These are phyloP conservation scores for Aythya fuligula DNA, from an alignment of 2,797 vertebrate genomes.

Conservation along the genomic window DNA sequence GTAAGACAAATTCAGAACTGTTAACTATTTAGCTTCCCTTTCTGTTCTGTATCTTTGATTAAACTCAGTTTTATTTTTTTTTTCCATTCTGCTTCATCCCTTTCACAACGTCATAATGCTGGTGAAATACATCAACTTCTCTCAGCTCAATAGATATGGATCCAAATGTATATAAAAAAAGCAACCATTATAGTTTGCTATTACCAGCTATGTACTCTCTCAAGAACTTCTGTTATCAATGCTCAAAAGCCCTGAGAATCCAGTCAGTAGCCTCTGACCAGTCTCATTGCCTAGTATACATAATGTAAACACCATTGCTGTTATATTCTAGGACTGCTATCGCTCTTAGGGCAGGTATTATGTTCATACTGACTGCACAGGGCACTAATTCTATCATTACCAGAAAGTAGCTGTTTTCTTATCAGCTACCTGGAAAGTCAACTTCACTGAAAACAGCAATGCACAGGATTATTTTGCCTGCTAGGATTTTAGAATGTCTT, in stretches of 20 bases:
- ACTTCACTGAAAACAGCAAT: neutral
- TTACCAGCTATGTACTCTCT: neutral
- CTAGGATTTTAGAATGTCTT: neutral
- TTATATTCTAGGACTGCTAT: neutral
- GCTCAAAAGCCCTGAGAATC: neutral
- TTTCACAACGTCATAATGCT: conserved; percentile 1
- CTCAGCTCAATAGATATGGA: conserved; percentile 41
- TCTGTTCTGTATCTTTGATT: neutral
- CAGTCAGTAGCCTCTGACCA: neutral
- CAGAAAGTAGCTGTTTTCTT: neutral
- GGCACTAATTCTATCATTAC: neutral
- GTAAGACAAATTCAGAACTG: conserved; percentile 20
- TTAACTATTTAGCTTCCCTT: neutral
- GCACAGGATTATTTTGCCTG: neutral
- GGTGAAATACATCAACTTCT: neutral
- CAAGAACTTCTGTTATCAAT: neutral
- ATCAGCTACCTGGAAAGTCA: neutral
- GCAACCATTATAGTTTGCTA: neutral
- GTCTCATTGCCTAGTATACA: neutral
- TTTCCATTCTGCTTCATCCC: neutral
- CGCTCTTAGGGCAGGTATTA: neutral
- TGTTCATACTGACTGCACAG: neutral
- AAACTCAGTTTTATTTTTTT: neutral
- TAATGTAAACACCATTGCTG: neutral
- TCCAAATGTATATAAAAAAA: neutral